phyloP scores from a whole-genome alignment of 2,113 vertebrate species.

The Fulica atra region DNA sequence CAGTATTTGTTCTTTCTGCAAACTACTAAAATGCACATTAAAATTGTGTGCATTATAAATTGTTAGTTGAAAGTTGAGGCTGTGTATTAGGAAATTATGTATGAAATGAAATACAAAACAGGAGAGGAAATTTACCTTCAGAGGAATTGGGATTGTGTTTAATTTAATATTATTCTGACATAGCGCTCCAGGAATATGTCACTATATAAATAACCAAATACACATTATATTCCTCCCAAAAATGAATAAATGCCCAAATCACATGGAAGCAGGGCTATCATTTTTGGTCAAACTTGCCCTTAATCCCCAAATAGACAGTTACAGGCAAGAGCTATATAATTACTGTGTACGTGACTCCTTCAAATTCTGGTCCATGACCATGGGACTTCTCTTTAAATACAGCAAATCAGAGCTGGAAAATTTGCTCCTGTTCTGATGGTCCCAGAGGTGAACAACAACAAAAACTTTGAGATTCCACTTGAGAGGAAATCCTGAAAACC shows the following conservation, averaged over 20 bases:
- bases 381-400: neutral
- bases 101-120: neutral
- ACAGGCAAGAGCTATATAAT: neutral
- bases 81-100: neutral
- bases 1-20: neutral
- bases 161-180: neutral
- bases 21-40: neutral
- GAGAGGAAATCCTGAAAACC: neutral
- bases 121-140: neutral
- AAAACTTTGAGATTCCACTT: neutral
- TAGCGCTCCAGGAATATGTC: neutral
- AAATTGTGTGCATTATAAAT: neutral
- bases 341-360: neutral
- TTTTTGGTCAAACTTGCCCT: neutral
- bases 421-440: neutral
- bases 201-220: neutral
- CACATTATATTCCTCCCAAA: neutral
- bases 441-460: neutral
- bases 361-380: neutral
- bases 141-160: neutral
- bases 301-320: neutral
- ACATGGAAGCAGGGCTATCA: neutral
- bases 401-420: neutral
- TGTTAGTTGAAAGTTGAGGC: neutral
- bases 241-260: neutral